Evolutionary conservation across 2,888 invertebrate species (phyloP), one percentile per base, ranked within the genome.

Genomic region (Drosophila demipolita): DNA sequence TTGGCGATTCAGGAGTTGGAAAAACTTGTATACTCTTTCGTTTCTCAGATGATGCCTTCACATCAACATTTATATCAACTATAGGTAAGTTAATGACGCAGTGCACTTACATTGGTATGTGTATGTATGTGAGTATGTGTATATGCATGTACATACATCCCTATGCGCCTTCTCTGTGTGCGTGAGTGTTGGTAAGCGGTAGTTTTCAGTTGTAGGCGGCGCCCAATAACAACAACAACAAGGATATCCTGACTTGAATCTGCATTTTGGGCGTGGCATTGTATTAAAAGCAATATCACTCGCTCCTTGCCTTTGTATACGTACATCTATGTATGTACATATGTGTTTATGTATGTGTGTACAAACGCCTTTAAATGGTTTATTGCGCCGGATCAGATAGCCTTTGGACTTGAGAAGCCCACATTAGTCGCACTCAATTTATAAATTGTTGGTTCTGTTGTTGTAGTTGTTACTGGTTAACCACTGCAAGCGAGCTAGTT

Each of bases 31-130:
- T 98, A 93, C 94, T 98, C 87, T 98, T 98, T 93, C 96, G 98
- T 93, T 98, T 98, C 94, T 98, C 98, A 82, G 98, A 98, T 93
- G 98, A 98, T 94, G 98, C 98, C 87, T 98, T 98, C 93, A 98
- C 98, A 85, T 97, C 98, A 67, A 98, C 98, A 82, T 98, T 98
- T 94, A 98, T 98, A 94, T 98, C 98, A 79, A 98, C 98, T 84
- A 98, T 98, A 94, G 98, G 98, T 98, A 95, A 95, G 95, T 23
- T 59, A 72, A 76, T 81, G 81, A 69, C 73, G 78, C 61, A 75
- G 40, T 33, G 45, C 50, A 69, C 11, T 38, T 32, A 36, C 35
- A 49, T 50, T 48, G 29, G 7, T 1, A 38, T 49, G 3, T 53
- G n/a, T 29, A 12, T 20, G 11, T 64, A 6, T 17, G 23, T 52